These are phyloP conservation scores for Eupithecia pulchellata DNA, from an alignment of 2,888 invertebrate genomes.

Conservation along the genomic window DNA sequence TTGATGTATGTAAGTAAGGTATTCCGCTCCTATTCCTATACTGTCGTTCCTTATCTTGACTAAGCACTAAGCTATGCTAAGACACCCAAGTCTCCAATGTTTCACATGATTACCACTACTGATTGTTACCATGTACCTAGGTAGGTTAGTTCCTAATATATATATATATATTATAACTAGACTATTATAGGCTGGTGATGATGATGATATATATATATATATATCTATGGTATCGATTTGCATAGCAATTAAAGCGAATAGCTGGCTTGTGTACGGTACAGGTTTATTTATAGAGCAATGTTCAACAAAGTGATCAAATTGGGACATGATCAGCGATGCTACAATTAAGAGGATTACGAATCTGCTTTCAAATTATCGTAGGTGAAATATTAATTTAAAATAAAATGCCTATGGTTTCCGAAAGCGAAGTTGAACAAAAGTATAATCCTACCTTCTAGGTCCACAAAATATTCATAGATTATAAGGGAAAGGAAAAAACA, in stretches of 20 bases:
- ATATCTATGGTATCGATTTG: background rate
- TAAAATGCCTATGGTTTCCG: background rate
- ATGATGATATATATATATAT: no score
- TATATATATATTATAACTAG: no score
- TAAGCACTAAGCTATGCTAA: background rate
- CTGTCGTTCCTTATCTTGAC: background rate
- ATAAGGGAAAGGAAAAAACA: background rate
- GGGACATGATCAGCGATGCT: slow-evolving; percentile 28
- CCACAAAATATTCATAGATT: background rate
- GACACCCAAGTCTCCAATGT: background rate
- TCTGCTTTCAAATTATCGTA: background rate
- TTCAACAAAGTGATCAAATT: slow-evolving; percentile 43
- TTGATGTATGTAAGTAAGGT: no score
- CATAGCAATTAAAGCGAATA: slow-evolving; percentile 6
- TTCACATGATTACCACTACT: background rate
- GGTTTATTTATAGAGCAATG: slow-evolving; percentile 48
- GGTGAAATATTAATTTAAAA: background rate
- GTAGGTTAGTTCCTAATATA: no score
- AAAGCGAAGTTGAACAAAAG: background rate
- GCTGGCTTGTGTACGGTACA: slow-evolving; percentile 12
- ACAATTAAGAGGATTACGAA: background rate
- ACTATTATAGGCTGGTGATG: no score
- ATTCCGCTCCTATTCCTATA: background rate
- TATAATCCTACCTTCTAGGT: background rate
- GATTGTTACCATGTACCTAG: no score